Percentiles rank a stretch among this genome's conserved stretches.
These are phyloP conservation scores for Eupsilia transversa DNA, from an alignment of 2,888 invertebrate genomes.

Conservation along the genomic window DNA sequence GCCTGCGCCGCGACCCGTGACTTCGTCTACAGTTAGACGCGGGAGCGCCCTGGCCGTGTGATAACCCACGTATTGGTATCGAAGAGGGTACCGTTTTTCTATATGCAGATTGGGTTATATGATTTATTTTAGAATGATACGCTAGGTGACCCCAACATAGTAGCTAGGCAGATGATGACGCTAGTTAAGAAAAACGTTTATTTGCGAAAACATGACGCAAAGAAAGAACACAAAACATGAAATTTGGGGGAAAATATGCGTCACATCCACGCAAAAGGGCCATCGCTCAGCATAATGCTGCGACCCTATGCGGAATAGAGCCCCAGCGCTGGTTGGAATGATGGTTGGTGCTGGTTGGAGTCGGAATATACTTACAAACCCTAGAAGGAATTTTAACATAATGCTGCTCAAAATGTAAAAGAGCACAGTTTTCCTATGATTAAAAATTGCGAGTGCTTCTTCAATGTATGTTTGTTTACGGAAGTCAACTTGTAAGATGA, in stretches of 20 bases:
- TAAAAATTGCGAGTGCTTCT: not conserved
- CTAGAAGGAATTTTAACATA: not conserved
- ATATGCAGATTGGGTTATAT: slow-evolving; percentile 46
- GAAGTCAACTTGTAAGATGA: not conserved
- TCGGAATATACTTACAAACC: not conserved
- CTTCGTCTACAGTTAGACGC: slow-evolving; percentile 74
- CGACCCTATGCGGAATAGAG: too few species aligned
- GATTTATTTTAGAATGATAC: slow-evolving; percentile 42
- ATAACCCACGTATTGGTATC: slow-evolving; percentile 61
- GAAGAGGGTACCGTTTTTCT: slow-evolving; percentile 62
- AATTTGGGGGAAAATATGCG: too few species aligned
- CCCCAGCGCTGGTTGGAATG: too few species aligned
- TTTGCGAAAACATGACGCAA: too few species aligned
- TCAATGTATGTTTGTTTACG: not conserved
- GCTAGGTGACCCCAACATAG: not conserved
- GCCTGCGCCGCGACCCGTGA: slow-evolving; percentile 79
- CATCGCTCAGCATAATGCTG: too few species aligned
- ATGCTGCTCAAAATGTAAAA: not conserved
- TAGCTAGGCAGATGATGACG: not conserved
- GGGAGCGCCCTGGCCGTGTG: slow-evolving; percentile 70
- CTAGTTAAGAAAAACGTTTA: too few species aligned
- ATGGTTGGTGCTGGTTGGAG: too few species aligned
- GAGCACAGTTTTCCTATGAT: not conserved
- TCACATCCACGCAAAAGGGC: too few species aligned
- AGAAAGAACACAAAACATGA: too few species aligned